Percentiles rank a stretch among this genome's conserved stretches.
Evolutionary conservation across 2,113 vertebrate species (phyloP).

Genomic region (Bos taurus): DNA sequence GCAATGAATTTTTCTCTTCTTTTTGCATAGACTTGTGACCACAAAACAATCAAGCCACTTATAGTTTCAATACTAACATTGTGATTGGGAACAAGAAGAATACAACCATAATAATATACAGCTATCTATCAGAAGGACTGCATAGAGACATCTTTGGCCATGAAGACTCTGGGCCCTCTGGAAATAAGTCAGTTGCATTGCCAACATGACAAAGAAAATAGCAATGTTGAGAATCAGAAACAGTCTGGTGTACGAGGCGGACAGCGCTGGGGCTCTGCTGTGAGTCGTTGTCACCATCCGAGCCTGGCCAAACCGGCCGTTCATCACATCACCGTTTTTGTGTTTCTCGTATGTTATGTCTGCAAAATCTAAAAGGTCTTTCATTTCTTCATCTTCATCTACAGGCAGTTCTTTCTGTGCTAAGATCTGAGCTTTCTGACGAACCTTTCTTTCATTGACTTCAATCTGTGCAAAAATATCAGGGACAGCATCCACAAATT

Average conservation of each 20-base stretch:
- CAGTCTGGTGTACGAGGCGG: slow-evolving; percentile 90
- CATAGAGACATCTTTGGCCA: slow-evolving; percentile 93
- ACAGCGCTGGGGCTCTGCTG: slow-evolving; percentile 80
- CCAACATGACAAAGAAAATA: slow-evolving; percentile 94
- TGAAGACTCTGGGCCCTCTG: slow-evolving; percentile 90
- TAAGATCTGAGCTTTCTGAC: slow-evolving; percentile 87
- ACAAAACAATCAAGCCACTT: slow-evolving; percentile 65
- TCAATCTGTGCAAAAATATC: slow-evolving; percentile 98
- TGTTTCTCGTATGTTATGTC: slow-evolving; percentile 85
- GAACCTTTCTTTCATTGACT: slow-evolving; percentile 89
- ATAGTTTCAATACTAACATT: slow-evolving; percentile 83
- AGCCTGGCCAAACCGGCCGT: slow-evolving; percentile 82
- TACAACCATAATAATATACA: slow-evolving; percentile 95
- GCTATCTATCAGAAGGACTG: slow-evolving; percentile 91
- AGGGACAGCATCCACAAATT: slow-evolving; percentile 87
- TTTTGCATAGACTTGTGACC: slow-evolving; percentile 75
- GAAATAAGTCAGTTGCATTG: slow-evolving; percentile 91
- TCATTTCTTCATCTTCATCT: slow-evolving; percentile 88
- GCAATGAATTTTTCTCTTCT: slow-evolving; percentile 9
- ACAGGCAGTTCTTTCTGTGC: slow-evolving; percentile 89
- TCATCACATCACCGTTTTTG: slow-evolving; percentile 78
- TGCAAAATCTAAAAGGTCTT: slow-evolving; percentile 91
- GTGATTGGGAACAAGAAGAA: slow-evolving; percentile 92
- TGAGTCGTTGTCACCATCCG: slow-evolving; percentile 79
- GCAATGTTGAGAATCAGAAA: slow-evolving; percentile 96